Evolutionary conservation across 2,113 vertebrate species (phyloP), one percentile per base, ranked within the genome.

Genomic region (Colossoma macropomum): DNA sequence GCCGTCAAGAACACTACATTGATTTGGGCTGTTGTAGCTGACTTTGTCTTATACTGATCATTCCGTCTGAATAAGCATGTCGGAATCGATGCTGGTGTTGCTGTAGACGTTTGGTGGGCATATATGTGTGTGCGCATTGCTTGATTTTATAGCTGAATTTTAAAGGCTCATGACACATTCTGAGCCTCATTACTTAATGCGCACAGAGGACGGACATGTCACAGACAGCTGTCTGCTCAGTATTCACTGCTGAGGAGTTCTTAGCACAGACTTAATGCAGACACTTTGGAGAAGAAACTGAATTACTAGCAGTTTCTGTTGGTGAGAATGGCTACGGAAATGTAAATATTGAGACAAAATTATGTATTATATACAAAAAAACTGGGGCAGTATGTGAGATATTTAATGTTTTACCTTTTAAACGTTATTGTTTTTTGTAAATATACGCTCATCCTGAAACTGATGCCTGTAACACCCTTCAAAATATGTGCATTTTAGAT

Each of bases 51-150:
- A 1, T 48, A 5, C 59, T 62, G 59, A 62, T 62, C 59, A 62
- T 62, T 62, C 59, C 25, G 59, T 32, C 30, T 66, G 28, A 66
- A 66, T 34, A 60, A 76, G n/a, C 28, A 59, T 21, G 56, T 30
- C 28, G 60, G 50, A 45, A 65, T 63, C 60, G 13, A 28, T 23
- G 62, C 7, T 30, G 41, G 41, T 69, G 63, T 21, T 30, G 16
- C 7, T 68, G 27, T 52, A 34, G 41, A 2, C 50, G 62, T 62
- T 10, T 38, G 23, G 17, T 48, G 13, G 77, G 54, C 54, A 7
- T 81, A 34, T 52, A 32, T 75, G 62, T 71, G 78, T 16, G 72
- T 73, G 83, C 21, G 25, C n/a, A 52, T n/a, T 12, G 23, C 59
- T 60, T 60, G 59, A 60, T 9, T 25, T 60, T 5, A 52, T 23